phyloP scores from a whole-genome alignment of 2,797 vertebrate species.

The Gallirallus australis region DNA sequence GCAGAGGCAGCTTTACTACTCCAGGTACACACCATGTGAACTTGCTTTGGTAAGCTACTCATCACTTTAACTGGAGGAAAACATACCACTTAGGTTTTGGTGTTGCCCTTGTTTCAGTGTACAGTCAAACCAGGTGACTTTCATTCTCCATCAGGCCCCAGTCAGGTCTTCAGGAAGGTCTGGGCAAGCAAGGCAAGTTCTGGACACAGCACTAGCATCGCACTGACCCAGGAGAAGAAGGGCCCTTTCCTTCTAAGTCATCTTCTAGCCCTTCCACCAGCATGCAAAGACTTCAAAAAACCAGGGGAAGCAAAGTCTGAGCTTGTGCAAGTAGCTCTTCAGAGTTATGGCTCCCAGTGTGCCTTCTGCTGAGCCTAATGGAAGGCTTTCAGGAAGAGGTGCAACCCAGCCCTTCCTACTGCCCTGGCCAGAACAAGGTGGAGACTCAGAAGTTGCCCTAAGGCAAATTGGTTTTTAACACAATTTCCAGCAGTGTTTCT shows the following conservation, averaged over 20 bases:
- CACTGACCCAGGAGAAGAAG: background rate
- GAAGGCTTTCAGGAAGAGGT: background rate
- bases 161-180: background rate
- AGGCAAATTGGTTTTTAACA: background rate
- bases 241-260: background rate
- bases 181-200: background rate
- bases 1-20: background rate
- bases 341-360: background rate
- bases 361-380: background rate
- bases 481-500: background rate
- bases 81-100: background rate
- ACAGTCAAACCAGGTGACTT: background rate
- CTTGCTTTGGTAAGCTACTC: constrained; percentile 3
- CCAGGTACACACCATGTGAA: background rate
- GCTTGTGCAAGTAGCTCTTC: background rate
- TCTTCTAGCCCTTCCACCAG: background rate
- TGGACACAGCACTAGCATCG: background rate
- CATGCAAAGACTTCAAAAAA: background rate
- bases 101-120: background rate
- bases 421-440: background rate
- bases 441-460: background rate
- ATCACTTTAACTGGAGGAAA: background rate
- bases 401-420: background rate
- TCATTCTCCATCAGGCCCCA: background rate
- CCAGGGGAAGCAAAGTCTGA: background rate